These are phyloP conservation scores for Lasiurus borealis DNA, from an alignment of 2,113 vertebrate genomes.

Conservation along the genomic window DNA sequence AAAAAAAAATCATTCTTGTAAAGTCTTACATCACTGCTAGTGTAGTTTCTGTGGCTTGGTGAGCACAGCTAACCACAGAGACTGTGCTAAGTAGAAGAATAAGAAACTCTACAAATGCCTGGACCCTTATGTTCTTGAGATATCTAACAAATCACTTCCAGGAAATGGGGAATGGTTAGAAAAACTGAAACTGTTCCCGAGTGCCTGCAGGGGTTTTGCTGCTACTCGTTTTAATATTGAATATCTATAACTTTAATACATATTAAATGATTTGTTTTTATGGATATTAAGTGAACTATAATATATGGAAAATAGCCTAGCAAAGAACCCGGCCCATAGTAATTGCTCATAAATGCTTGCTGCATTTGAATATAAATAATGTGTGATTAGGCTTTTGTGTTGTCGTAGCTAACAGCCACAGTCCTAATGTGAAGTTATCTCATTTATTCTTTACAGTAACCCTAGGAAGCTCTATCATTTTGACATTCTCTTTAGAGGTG, in stretches of 20 bases:
- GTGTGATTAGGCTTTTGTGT: not conserved
- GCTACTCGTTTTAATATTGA: not conserved
- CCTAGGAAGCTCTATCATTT: not conserved
- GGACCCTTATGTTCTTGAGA: not conserved
- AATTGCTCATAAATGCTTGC: not conserved
- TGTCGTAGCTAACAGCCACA: not conserved
- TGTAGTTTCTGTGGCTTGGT: not conserved
- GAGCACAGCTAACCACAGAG: not conserved
- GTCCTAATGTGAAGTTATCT: not conserved
- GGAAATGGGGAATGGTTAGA: not conserved
- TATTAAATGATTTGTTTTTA: not conserved
- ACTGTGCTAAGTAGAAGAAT: not conserved
- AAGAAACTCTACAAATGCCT: not conserved
- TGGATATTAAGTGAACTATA: not conserved
- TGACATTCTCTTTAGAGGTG: not conserved
- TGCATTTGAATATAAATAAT: constrained; percentile 23
- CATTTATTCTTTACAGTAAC: not conserved
- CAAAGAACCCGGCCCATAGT: not conserved
- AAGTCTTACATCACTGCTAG: not conserved
- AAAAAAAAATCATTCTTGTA: not conserved
- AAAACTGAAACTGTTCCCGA: not conserved
- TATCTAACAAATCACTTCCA: not conserved
- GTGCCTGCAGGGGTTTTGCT: not conserved
- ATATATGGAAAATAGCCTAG: not conserved
- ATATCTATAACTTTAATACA: not conserved